Percentiles rank a stretch among this genome's conserved stretches.
Evolutionary conservation across 1,140 invertebrate species (phyloP).

Genomic region (Cheumatopsyche charites): DNA sequence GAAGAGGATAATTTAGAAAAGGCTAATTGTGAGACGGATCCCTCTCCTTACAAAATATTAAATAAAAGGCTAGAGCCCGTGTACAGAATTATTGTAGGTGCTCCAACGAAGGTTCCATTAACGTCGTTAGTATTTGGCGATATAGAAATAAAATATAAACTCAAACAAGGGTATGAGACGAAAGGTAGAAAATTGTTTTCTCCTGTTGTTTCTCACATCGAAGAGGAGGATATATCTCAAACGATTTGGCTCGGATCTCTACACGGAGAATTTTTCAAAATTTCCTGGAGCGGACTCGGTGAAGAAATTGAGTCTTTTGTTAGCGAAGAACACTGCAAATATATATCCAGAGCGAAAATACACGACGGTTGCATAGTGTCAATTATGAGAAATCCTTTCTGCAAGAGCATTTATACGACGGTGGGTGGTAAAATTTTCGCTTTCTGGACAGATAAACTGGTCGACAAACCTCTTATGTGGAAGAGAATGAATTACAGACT

Average conservation of each 20-base stretch:
- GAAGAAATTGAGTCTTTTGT: conserved; percentile 64
- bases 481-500: conserved; percentile 58
- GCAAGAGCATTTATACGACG: conserved; percentile 62
- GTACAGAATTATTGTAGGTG: conserved; percentile 62
- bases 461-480: conserved; percentile 62
- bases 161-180: conserved; percentile 59
- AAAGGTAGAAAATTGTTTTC: conserved; percentile 52
- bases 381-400: conserved; percentile 63
- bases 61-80: conserved; percentile 66
- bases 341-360: conserved; percentile 59
- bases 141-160: conserved; percentile 53
- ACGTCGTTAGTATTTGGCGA: conserved; percentile 53
- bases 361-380: conserved; percentile 71
- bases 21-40: conserved; percentile 61
- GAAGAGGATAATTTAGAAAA: conserved; percentile 30
- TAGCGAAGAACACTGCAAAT: conserved; percentile 61
- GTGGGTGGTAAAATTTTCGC: conserved; percentile 66
- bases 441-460: conserved; percentile 63
- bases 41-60: conserved; percentile 60
- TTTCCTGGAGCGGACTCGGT: conserved; percentile 67
- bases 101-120: conserved; percentile 54
- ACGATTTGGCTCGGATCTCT: conserved; percentile 56
- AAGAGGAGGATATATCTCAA: conserved; percentile 55
- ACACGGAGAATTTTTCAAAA: conserved; percentile 61
- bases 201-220: background rate